Evolutionary conservation across 2,888 invertebrate genomes (phyloP), one percentile per base, ranked within the genome.

Genomic region (Nymphalis polychloros): DNA sequence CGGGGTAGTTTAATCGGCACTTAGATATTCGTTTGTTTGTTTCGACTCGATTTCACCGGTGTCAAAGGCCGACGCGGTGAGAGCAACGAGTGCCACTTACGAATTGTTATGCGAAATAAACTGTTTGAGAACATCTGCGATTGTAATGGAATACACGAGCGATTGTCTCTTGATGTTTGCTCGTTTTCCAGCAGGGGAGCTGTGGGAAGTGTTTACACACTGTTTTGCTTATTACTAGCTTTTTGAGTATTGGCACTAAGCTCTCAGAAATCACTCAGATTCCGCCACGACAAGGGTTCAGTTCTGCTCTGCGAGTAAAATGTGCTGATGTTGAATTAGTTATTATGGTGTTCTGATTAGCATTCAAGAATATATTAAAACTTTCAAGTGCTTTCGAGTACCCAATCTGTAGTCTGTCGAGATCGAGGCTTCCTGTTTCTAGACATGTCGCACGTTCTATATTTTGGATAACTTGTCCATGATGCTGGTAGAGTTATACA

Each of bases 211-310:
- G 74, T 75, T 72, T 75, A 67, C 74, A 70, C 74, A 68, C 71
- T 64, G 70, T 69, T 74, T 65, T 67, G 73, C 74, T 74, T 73
- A 75, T 72, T 67, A 72, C 67, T 62, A 69, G 64, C 63, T 70
- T 73, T 74, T 69, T 70, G 69, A 70, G 70, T 70, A 70, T 72
- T 68, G 66, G 63, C 68, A 66, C 61, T 66, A 50, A 61, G 63
- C 70, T 67, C 68, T 70, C 55, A 63, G 67, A 53, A 63, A 60
- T 68, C 63, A 47, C 49, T 63, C 50, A 64, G 63, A 19, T 19
- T 57, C 41, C 59, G 61, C 31, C 35, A 16, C 41, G 20, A 52
- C 61, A 46, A 64, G 69, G 47, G 59, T 66, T 66, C 62, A 69
- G 64, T 62, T 66, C 47, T 63, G 64, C 59, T 53, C 64, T 35